These are phyloP conservation scores for Pseudoatta argentina DNA, from an alignment of 1,140 invertebrate genomes.

Conservation along the genomic window DNA sequence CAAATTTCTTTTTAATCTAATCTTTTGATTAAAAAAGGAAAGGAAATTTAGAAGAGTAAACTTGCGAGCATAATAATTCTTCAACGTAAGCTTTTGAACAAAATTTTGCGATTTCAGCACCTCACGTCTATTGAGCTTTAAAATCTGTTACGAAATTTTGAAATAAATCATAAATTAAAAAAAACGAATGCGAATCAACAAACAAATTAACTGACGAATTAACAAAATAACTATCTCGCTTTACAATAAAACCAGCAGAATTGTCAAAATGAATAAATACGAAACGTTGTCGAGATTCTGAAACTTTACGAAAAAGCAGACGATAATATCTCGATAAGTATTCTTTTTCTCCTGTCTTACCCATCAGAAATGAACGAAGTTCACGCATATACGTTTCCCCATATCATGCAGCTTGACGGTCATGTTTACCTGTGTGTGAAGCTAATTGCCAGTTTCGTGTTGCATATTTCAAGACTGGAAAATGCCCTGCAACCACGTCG, in stretches of 20 bases:
- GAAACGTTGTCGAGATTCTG: too few relatives aligned
- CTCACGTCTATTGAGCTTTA: background rate
- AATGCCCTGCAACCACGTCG: conserved; percentile 27
- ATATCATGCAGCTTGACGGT: background rate
- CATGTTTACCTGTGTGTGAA: conserved; percentile 9
- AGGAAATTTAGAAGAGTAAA: background rate
- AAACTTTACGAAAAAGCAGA: background rate
- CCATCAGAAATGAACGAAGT: background rate
- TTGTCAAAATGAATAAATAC: too few relatives aligned
- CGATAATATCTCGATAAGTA: background rate
- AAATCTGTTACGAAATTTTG: background rate
- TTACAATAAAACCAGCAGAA: too few relatives aligned
- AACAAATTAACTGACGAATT: too few relatives aligned
- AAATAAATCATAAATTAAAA: too few relatives aligned
- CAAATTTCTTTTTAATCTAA: background rate
- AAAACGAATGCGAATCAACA: too few relatives aligned
- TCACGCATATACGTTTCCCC: background rate
- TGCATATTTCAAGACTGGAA: conserved; percentile 61
- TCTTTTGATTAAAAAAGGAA: background rate
- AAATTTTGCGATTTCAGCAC: background rate
- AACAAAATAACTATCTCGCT: too few relatives aligned
- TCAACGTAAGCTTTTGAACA: background rate
- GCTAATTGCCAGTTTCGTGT: conserved; percentile 61
- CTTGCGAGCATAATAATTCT: background rate
- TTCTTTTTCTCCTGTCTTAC: background rate